Evolutionary conservation across 2,888 invertebrate species (phyloP), one percentile per base, ranked within the genome.

Genomic region (Lasioglossum marginatum): DNA sequence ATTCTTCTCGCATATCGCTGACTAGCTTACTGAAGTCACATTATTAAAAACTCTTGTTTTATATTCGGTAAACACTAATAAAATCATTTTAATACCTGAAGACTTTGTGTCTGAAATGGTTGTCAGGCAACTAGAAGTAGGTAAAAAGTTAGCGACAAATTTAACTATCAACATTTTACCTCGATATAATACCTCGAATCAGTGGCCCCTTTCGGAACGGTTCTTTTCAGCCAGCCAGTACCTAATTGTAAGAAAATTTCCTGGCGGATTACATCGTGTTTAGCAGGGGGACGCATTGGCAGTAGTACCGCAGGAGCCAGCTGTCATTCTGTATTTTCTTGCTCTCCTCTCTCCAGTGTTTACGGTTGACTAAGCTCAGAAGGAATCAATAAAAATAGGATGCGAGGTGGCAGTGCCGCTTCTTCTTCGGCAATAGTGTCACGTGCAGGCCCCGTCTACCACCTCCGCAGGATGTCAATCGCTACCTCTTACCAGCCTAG

Each of bases 361-460:
- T 34, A 63, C 63, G 63, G 63, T 31, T 31, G 63, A 63, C 63
- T 31, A 63, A 2, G 31, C 31, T 63, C 63, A 63, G 31, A 63
- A 63, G 63, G 63, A 63, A 63, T 63, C 63, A 63, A 63, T 63
- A 63, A 63, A 63, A 63, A 63, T 63, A 63, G 31, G 31, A 63
- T 63, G 63, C 31, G 19, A 63, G 63, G 31, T 63, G 63, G 63
- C 31, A 31, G 63, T 4, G 34, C 37, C 4, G n/a, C 12, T 34
- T 12, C 78, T 82, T 79, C 86, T 88, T 82, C 77, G 78, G 73
- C 75, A 87, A 84, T 87, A 88, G 82, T 82, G 78, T 86, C 73
- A 81, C 72, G 66, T 75, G 37, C 48, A 77, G 79, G 72, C 63
- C 77, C 70, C 79, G 8, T 75, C 66, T 40, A 40, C 73, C 70